Evolutionary conservation across 2,888 invertebrate genomes (phyloP).

Genomic region (Uropetala carovei): DNA sequence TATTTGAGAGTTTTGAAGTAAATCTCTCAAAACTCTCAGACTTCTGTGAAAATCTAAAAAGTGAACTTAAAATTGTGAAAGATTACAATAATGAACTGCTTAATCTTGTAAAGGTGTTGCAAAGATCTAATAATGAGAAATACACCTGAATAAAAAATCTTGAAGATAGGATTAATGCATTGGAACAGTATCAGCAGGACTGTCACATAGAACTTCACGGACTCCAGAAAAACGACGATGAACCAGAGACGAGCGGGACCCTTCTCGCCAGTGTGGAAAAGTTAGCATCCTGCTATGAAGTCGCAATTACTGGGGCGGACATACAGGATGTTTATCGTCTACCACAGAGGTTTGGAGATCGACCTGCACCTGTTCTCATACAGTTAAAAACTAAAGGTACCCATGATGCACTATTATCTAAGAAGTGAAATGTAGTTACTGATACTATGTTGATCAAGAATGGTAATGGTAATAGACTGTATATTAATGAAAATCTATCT

Average conservation of each 20-base stretch:
- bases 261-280: background rate
- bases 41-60: too few relatives aligned
- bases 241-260: background rate
- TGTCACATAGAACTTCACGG: background rate
- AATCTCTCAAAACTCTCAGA: too few relatives aligned
- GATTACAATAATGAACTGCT: too few relatives aligned
- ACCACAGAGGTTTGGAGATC: background rate
- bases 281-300: background rate
- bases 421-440: background rate
- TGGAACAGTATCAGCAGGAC: too few relatives aligned
- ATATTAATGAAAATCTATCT: too few relatives aligned
- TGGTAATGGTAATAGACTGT: too few relatives aligned
- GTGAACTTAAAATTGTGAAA: too few relatives aligned
- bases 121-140: too few relatives aligned
- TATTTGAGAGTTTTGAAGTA: too few relatives aligned
- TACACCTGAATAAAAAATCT: too few relatives aligned
- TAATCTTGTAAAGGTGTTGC: too few relatives aligned
- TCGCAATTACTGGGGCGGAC: background rate
- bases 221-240: background rate
- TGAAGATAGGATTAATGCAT: too few relatives aligned
- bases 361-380: background rate
- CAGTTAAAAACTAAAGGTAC: background rate
- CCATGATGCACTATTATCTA: background rate
- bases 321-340: background rate
- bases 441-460: background rate